Percentiles rank a stretch among this genome's conserved stretches.
Conservation (phyloP, 2,797 vertebrate genomes). For the Miichthys miiuy region DNA sequence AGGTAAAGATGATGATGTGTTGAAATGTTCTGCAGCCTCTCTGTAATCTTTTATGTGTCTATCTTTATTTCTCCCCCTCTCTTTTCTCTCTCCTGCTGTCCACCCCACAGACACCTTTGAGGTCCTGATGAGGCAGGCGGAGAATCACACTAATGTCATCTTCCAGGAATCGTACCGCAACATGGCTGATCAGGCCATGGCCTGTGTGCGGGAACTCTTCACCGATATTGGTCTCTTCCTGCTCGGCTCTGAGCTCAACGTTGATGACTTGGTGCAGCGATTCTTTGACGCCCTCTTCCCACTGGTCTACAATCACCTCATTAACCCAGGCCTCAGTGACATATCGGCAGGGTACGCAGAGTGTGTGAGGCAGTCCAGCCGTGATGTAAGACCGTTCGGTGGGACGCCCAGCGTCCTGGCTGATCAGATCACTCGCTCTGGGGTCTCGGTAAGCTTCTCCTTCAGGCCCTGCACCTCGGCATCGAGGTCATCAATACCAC, state of each 20-base stretch:
- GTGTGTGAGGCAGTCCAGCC: conserved; percentile 83
- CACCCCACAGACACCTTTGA: conserved; percentile 87
- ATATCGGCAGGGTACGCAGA: conserved; percentile 83
- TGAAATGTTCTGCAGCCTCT: conserved; percentile 16
- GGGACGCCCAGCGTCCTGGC: conserved; percentile 77
- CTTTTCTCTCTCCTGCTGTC: conserved; percentile 32
- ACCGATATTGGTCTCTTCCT: conserved; percentile 89
- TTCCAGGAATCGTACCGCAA: conserved; percentile 84
- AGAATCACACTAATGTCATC: conserved; percentile 86
- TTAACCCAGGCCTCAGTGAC: conserved; percentile 81
- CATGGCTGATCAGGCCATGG: conserved; percentile 81
- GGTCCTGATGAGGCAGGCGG: conserved; percentile 86
- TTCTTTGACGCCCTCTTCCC: conserved; percentile 92
- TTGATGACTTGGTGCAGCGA: conserved; percentile 86
- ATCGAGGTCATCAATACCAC: conserved; percentile 94
- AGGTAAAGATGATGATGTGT: conserved; percentile 8
- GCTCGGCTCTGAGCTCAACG: conserved; percentile 87
- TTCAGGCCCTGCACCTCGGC: conserved; percentile 91
- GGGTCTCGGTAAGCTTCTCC: conserved; percentile 85
- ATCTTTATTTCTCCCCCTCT: background rate
- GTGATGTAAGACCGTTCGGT: conserved; percentile 85
- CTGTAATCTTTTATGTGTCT: conserved; percentile 8
- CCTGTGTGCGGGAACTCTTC: conserved; percentile 87
- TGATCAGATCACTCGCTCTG: conserved; percentile 82
- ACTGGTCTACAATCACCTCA: conserved; percentile 86